Evolutionary conservation across 2,888 invertebrate species (phyloP).

Genomic region (Strigamia transsilvanica): DNA sequence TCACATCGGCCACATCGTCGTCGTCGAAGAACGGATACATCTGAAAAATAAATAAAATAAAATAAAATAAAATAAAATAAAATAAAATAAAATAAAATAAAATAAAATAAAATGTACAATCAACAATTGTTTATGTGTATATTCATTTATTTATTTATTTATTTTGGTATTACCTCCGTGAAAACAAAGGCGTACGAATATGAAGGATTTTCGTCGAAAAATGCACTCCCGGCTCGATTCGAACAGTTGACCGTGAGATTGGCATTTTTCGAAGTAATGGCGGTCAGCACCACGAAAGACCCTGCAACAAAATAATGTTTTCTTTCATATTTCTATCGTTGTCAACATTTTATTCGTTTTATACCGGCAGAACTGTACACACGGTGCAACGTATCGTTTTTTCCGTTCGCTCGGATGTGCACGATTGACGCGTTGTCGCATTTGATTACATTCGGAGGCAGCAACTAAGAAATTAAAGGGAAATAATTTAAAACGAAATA

Average conservation of each 20-base stretch:
- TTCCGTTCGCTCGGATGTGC: neutral
- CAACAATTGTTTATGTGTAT: neutral
- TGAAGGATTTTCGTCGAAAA: neutral
- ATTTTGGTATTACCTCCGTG: neutral
- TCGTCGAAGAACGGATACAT: conserved; percentile 6
- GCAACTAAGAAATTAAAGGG: neutral
- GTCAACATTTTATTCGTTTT: too few species aligned
- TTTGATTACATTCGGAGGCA: neutral
- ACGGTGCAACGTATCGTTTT: conserved; percentile 9
- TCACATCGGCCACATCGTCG: neutral
- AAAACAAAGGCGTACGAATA: conserved; percentile 3
- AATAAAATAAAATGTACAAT: too few species aligned
- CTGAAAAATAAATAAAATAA: neutral
- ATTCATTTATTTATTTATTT: too few species aligned
- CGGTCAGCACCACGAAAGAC: neutral
- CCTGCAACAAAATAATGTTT: neutral
- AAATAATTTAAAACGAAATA: neutral
- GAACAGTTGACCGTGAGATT: neutral
- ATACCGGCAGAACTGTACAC: neutral
- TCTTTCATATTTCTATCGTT: too few species aligned
- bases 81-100: too few species aligned
- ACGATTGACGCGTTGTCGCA: conserved; percentile 21
- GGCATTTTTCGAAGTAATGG: neutral
- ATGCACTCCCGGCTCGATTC: neutral
- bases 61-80: neutral